Base-by-base conservation (phyloP, 2,888 invertebrate genomes). In the Isoperla grammatica region DNA sequence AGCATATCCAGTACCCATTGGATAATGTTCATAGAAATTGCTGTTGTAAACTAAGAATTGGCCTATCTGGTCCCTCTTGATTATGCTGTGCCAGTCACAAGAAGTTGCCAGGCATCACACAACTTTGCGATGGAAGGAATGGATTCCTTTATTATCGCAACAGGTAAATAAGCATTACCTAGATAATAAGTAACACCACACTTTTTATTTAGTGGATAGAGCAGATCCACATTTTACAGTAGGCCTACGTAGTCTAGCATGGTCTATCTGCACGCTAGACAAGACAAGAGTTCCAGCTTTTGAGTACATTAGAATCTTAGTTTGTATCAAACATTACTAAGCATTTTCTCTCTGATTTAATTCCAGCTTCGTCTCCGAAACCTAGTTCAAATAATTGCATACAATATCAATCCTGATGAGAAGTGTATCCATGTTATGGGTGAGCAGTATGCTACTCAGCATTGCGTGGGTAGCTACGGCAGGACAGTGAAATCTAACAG, bases 61-160 rank as follows among this genome's bases (percentile, higher is more conserved):
- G 29, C 5, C 5, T 8, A 29, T 6, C 29, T 29, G 29, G 8
- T 29, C 29, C 5, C 29, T 8, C 29, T 8, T 29, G 29, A 35
- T 17, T 19, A 53, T 53, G 53, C 20, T 53, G 17, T 53, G 53
- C 17, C 53, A 53, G 35, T 57, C 57, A 13, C 45, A 57, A 54
- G 61, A 60, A 57, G 55, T 68, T 56, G 68, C 68, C 39, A 68
- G 67, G 56, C 64, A 59, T 15, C 61, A 46, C 29, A 50, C 49
- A 29, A 43, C 73, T 43, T 85, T 87, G 50, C 80, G 88, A 68
- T 86, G 87, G 73, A 84, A 87, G 70, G 83, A 86, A 75, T 90
- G 89, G 88, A 81, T 86, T 63, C 90, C 91, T 53, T 76, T 93
- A 63, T 83, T 86, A 49, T 88, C 91, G 15, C 93, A 92, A 74